Base-by-base conservation (phyloP, 2,888 invertebrate genomes). In the Oscheius onirici region DNA sequence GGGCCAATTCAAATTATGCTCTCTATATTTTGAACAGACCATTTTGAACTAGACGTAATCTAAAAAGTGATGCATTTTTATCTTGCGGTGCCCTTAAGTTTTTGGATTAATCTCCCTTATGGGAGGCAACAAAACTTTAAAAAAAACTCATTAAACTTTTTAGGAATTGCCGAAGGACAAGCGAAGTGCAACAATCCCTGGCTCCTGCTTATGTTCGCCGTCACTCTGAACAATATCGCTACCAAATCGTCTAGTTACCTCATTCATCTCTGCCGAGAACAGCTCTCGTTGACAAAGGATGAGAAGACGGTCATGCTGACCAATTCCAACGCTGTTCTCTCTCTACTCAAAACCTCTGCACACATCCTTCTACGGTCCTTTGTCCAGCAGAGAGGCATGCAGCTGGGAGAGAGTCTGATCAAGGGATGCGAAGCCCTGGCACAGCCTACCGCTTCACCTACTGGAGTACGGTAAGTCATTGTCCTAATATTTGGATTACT, bases 241-340 rank as follows among this genome's bases (percentile, higher is more conserved):
- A 76, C 71, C 55, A 84, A 84, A 54, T 81, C 83, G 17, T 71
- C 86, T 3, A 68, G 73, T 13, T 87, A 86, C 70, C 67, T 88
- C 28, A 71, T 87, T 73, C 84, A 85, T 69, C 74, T 87, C 20
- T 84, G 85, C 58, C 76, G 86, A 43, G 84, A 87, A 72, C 87
- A 87, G 69, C 85, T 85, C 46, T 73, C 75, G 13, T 49, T 80
- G 51, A 61, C 71, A 22, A 54, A 73, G 0, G 63, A 44, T 28
- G 67, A 68, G 22, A 63, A 63, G 46, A 54, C 55, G 17, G 57
- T 46, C 20, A 43, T 54, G 10, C 34, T 63, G 20, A 63, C 63
- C 3, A 46, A 46, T 63, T 22, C 71, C 13, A 20, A 57, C n/a
- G 57, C 68, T 0, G 74, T 77, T 2, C 73, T 71, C 5, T 51